Conservation (phyloP, 1,140 invertebrate species). For the Habropoda laboriosa region DNA sequence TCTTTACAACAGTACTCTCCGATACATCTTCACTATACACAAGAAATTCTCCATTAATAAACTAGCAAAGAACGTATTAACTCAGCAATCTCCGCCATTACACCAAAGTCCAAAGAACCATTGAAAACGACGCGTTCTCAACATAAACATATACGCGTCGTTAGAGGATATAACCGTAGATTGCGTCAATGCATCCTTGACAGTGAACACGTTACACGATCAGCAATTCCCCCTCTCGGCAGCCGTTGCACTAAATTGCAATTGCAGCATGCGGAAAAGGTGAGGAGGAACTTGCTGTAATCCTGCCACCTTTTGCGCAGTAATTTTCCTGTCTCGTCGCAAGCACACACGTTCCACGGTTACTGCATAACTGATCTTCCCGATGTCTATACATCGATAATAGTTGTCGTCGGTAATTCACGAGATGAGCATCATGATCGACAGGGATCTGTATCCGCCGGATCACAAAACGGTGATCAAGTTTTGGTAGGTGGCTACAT, state of each 20-base stretch:
- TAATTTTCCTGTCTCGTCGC: constrained; percentile 72
- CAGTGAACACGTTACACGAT: constrained; percentile 46
- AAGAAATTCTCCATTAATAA: too few species aligned
- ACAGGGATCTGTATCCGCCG: constrained; percentile 74
- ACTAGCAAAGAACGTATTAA: too few species aligned
- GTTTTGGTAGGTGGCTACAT: constrained; percentile 65
- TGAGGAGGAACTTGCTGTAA: constrained; percentile 55
- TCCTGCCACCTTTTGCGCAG: constrained; percentile 72
- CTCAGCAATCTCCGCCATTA: too few species aligned
- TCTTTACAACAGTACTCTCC: too few species aligned
- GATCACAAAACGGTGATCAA: constrained; percentile 74
- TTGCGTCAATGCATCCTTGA: constrained; percentile 55
- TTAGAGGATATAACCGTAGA: constrained; percentile 1
- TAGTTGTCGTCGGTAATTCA: background rate
- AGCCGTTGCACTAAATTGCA: constrained; percentile 44
- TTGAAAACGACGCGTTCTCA: background rate
- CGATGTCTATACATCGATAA: too few species aligned
- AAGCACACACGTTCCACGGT: too few species aligned
- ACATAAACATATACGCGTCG: background rate
- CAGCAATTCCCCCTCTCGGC: constrained; percentile 32
- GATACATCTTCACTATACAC: too few species aligned
- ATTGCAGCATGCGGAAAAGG: constrained; percentile 40
- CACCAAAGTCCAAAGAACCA: background rate
- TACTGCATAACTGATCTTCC: too few species aligned
- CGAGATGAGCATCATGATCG: constrained; percentile 60